These are phyloP conservation scores for Channa argus DNA, from an alignment of 2,113 vertebrate genomes.

Conservation along the genomic window DNA sequence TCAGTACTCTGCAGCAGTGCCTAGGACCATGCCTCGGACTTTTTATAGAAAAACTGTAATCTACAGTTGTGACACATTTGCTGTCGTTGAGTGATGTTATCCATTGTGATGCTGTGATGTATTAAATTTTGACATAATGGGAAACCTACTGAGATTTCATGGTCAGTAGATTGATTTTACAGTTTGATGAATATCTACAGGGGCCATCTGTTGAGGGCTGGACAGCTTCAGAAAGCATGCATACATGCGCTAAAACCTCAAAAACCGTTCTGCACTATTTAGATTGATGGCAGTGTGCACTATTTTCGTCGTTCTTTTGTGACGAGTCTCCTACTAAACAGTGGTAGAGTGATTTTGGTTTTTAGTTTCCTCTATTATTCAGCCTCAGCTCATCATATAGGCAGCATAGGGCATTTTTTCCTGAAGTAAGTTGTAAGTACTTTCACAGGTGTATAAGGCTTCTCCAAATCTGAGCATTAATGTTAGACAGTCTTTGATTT, in stretches of 20 bases:
- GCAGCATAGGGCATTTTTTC: slow-evolving; percentile 7
- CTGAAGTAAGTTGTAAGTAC: neutral
- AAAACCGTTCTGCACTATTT: slow-evolving; percentile 26
- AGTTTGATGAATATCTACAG: slow-evolving; percentile 57
- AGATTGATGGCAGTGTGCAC: slow-evolving; percentile 32
- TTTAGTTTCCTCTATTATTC: slow-evolving; percentile 43
- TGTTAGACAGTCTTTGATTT: slow-evolving; percentile 3
- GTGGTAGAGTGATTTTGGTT: slow-evolving; percentile 59
- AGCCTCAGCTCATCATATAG: slow-evolving; percentile 13
- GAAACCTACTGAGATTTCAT: slow-evolving; percentile 48
- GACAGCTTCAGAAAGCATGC: neutral
- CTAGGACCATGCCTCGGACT: neutral
- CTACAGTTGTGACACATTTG: slow-evolving; percentile 35
- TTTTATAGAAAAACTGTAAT: slow-evolving; percentile 22
- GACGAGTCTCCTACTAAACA: slow-evolving; percentile 56
- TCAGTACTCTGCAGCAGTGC: slow-evolving; percentile 13
- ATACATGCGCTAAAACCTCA: slow-evolving; percentile 3
- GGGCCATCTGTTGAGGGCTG: slow-evolving; percentile 41
- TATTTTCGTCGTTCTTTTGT: slow-evolving; percentile 42
- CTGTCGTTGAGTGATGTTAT: slow-evolving; percentile 40
- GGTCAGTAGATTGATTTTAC: slow-evolving; percentile 58
- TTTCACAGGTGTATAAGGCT: neutral
- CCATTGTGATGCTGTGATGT: slow-evolving; percentile 27
- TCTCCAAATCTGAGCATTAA: neutral
- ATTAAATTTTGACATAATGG: slow-evolving; percentile 37